Conservation (phyloP, 2,888 invertebrate genomes). For the Smittia aterrima region DNA sequence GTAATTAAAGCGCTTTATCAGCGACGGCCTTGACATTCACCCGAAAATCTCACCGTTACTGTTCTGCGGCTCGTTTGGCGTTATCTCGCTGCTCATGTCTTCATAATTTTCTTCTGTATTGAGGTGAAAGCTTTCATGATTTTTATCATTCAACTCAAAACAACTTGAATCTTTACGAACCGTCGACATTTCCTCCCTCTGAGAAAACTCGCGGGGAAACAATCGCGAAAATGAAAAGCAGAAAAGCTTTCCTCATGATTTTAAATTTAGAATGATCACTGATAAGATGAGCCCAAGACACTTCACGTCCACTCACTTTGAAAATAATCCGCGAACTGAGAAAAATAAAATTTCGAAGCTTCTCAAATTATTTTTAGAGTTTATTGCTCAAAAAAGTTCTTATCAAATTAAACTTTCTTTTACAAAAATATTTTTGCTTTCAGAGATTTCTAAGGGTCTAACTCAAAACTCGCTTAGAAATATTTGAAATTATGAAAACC, state of each 20-base stretch:
- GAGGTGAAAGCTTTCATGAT: not conserved
- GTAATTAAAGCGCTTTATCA: not conserved
- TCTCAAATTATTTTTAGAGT: no score
- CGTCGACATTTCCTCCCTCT: not conserved
- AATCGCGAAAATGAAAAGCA: not conserved
- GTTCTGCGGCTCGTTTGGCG: constrained; percentile 20
- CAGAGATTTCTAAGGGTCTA: no score
- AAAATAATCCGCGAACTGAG: constrained; percentile 28
- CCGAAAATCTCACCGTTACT: constrained; percentile 33
- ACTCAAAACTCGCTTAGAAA: constrained; percentile 18
- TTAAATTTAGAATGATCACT: not conserved
- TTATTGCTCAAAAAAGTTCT: no score
- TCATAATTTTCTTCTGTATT: constrained; percentile 26
- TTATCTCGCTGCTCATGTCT: constrained; percentile 10
- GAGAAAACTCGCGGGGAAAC: not conserved
- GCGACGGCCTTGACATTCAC: constrained; percentile 18
- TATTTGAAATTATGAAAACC: constrained; percentile 30
- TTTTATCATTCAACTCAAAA: not conserved
- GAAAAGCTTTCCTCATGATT: not conserved
- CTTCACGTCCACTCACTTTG: not conserved
- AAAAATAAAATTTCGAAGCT: not conserved
- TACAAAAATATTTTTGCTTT: no score
- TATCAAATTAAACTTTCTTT: no score
- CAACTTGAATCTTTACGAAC: not conserved
- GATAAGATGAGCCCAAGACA: not conserved